Evolutionary conservation across 2,888 invertebrate genomes (phyloP).

Genomic region (Harpalus rufipes): DNA sequence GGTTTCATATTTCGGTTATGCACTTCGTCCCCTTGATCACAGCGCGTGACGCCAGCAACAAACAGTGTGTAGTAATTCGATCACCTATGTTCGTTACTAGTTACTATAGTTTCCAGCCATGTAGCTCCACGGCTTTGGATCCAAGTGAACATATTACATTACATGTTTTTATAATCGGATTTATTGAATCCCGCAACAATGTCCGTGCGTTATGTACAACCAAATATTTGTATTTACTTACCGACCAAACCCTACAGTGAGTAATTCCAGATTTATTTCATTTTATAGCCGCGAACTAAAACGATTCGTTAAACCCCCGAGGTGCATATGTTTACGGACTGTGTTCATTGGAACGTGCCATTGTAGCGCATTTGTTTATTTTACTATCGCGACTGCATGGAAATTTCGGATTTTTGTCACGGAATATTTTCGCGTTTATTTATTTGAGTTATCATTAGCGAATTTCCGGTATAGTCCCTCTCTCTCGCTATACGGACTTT

Average conservation of each 20-base stretch:
- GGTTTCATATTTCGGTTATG: constrained; percentile 18
- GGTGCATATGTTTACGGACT: constrained; percentile 36
- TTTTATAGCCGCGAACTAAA: constrained; percentile 42
- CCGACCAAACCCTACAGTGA: constrained; percentile 8
- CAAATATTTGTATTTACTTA: constrained; percentile 52
- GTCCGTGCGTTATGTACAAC: constrained; percentile 45
- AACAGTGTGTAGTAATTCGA: neutral
- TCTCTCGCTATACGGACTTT: neutral
- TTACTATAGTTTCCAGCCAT: constrained; percentile 30
- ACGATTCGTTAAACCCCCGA: constrained; percentile 43
- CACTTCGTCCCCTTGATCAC: constrained; percentile 19
- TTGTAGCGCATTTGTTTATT: constrained; percentile 40
- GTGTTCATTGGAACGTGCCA: constrained; percentile 36
- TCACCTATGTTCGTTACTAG: constrained; percentile 5
- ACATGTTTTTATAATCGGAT: constrained; percentile 50
- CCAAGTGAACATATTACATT: constrained; percentile 40
- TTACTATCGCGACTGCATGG: neutral
- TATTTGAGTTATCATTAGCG: constrained; percentile 22
- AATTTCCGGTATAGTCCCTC: neutral
- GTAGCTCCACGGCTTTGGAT: neutral
- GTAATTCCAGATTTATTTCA: constrained; percentile 46
- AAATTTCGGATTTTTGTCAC: constrained; percentile 27
- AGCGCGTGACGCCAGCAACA: neutral
- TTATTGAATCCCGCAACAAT: neutral
- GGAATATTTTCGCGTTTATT: neutral